Evolutionary conservation across 2,888 invertebrate genomes (phyloP).

Genomic region (Iselma pallidipennis): DNA sequence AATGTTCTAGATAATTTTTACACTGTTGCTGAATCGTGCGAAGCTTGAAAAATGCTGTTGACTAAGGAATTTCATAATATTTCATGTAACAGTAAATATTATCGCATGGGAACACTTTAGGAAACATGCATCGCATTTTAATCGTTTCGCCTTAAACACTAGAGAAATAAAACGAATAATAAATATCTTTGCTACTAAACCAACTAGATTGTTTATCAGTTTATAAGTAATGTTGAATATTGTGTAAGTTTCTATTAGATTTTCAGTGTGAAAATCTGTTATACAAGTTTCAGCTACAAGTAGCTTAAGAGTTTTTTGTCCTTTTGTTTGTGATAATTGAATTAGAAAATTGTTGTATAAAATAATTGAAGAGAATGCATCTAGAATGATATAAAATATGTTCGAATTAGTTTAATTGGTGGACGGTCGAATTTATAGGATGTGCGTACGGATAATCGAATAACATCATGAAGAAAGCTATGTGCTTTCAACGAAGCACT

Average conservation of each 20-base stretch:
- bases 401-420: neutral
- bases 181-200: neutral
- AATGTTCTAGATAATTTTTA: neutral
- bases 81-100: constrained; percentile 1
- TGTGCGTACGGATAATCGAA: constrained; percentile 24
- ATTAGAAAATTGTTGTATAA: neutral
- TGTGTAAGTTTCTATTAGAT: neutral
- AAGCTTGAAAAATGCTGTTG: neutral
- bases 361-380: too few species aligned
- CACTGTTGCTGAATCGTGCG: neutral
- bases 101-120: constrained; percentile 1
- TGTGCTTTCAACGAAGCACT: constrained; percentile 27
- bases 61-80: constrained; percentile 1
- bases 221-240: constrained; percentile 1
- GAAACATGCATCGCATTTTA: constrained; percentile 1
- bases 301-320: neutral
- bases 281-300: neutral
- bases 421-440: constrained; percentile 8
- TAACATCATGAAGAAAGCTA: constrained; percentile 23
- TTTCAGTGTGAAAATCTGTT: neutral
- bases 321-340: neutral
- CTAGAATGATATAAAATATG: neutral
- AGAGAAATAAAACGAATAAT: neutral
- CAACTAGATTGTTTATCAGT: neutral
- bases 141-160: constrained; percentile 1